A percentile compares a stretch with the other conserved stretches of the same genome.
These are phyloP conservation scores for Oryzaephilus surinamensis DNA, from an alignment of 1,140 invertebrate genomes.

Conservation along the genomic window DNA sequence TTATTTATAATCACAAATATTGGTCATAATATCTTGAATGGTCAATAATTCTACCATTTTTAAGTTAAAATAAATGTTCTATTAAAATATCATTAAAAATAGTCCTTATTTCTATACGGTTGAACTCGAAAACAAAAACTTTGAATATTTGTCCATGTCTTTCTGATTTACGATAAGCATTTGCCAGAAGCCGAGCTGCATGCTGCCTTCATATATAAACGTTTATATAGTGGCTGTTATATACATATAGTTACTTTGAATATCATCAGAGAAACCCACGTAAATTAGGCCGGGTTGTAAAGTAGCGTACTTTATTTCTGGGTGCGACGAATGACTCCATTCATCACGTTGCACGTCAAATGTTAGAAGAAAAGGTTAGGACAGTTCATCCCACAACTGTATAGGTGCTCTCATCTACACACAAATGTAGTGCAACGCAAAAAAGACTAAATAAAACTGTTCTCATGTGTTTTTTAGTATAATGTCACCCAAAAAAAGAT, in stretches of 20 bases:
- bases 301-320: slow-evolving; percentile 24
- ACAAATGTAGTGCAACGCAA: too few relatives aligned
- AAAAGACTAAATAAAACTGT: too few relatives aligned
- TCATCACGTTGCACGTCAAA: slow-evolving; percentile 22
- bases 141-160: slow-evolving; percentile 15
- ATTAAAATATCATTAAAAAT: too few relatives aligned
- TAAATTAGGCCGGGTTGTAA: slow-evolving; percentile 22
- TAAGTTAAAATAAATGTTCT: too few relatives aligned
- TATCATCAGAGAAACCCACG: slow-evolving; percentile 18
- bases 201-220: neutral
- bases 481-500: too few relatives aligned
- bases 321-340: slow-evolving; percentile 23
- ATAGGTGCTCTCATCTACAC: too few relatives aligned
- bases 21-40: too few relatives aligned
- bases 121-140: slow-evolving; percentile 18
- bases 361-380: slow-evolving; percentile 19
- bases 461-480: too few relatives aligned
- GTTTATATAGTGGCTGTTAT: neutral
- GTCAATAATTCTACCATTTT: too few relatives aligned
- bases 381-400: slow-evolving; percentile 18
- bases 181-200: slow-evolving; percentile 15
- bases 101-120: too few relatives aligned
- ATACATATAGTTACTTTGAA: slow-evolving; percentile 14
- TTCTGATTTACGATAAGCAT: slow-evolving; percentile 17
- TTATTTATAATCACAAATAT: too few relatives aligned